A percentile compares a stretch with the other conserved stretches of the same genome.
Conservation (phyloP, 2,113 vertebrate genomes). For the Nematolebias whitei region DNA sequence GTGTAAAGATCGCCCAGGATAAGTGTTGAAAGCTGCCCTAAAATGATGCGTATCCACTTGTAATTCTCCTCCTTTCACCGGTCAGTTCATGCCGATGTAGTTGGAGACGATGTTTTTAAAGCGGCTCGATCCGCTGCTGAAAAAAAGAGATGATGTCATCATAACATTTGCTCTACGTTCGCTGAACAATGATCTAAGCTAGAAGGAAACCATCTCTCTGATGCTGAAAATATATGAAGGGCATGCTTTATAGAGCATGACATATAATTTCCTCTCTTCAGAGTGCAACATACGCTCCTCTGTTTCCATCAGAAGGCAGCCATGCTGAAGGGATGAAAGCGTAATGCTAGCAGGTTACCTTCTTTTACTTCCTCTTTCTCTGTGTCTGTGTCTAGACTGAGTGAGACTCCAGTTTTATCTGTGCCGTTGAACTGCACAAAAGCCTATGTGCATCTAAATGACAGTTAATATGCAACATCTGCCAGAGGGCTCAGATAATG, state of each 20-base stretch:
- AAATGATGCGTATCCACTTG: neutral
- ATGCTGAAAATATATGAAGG: constrained; percentile 58
- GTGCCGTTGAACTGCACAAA: constrained; percentile 29
- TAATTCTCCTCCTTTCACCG: constrained; percentile 21
- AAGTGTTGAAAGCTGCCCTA: too few relatives aligned
- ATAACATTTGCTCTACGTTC: constrained; percentile 40
- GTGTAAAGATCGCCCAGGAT: too few relatives aligned
- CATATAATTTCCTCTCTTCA: constrained; percentile 66
- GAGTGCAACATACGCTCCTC: constrained; percentile 44
- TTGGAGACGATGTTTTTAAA: constrained; percentile 26
- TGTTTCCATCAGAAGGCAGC: constrained; percentile 64
- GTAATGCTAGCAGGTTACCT: constrained; percentile 39
- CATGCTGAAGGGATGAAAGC: constrained; percentile 63
- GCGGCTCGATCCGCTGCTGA: constrained; percentile 19
- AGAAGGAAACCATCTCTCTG: constrained; percentile 57
- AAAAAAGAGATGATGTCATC: constrained; percentile 39
- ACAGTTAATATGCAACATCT: constrained; percentile 33
- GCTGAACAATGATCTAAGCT: constrained; percentile 49
- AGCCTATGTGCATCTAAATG: constrained; percentile 47
- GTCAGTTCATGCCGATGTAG: constrained; percentile 26
- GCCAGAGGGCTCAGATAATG: constrained; percentile 24
- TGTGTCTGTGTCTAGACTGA: constrained; percentile 28
- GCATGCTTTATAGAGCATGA: constrained; percentile 65
- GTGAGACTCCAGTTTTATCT: constrained; percentile 45
- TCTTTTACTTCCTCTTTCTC: constrained; percentile 36